Conservation (phyloP, 2,888 invertebrate species). For the Drosophila planitibia region DNA sequence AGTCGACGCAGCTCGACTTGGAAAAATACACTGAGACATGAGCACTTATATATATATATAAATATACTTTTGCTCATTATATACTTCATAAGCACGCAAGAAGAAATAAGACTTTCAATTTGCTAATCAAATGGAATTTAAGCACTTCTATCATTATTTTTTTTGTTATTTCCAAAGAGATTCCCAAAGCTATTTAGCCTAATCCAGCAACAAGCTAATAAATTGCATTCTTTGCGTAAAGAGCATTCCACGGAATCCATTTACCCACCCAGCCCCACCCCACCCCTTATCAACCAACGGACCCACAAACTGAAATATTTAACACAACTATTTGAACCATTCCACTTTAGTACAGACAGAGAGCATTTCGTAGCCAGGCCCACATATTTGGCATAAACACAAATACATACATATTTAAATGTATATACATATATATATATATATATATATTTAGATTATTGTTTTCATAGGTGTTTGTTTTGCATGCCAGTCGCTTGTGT, state of each 20-base stretch:
- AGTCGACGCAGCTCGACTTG: not conserved
- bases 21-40: not conserved
- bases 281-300: not conserved
- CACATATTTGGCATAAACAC: constrained; percentile 16
- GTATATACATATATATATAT: constrained; percentile 7
- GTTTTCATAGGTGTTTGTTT: constrained; percentile 67
- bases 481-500: constrained; percentile 27
- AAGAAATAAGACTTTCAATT: not conserved
- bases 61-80: no score
- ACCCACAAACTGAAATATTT: not conserved
- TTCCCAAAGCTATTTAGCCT: constrained; percentile 2
- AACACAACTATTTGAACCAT: constrained; percentile 2
- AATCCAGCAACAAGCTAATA: constrained; percentile 6
- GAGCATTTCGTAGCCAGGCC: constrained; percentile 36
- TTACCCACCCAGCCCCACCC: not conserved
- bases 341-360: not conserved
- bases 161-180: no score
- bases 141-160: not conserved
- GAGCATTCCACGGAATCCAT: constrained; percentile 16
- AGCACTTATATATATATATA: not conserved
- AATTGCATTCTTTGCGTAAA: constrained; percentile 28
- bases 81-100: not conserved
- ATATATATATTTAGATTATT: constrained; percentile 43
- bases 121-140: not conserved
- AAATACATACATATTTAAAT: constrained; percentile 4